These are phyloP conservation scores for Lagorchestes hirsutus DNA, from an alignment of 2,797 vertebrate genomes.

Conservation along the genomic window DNA sequence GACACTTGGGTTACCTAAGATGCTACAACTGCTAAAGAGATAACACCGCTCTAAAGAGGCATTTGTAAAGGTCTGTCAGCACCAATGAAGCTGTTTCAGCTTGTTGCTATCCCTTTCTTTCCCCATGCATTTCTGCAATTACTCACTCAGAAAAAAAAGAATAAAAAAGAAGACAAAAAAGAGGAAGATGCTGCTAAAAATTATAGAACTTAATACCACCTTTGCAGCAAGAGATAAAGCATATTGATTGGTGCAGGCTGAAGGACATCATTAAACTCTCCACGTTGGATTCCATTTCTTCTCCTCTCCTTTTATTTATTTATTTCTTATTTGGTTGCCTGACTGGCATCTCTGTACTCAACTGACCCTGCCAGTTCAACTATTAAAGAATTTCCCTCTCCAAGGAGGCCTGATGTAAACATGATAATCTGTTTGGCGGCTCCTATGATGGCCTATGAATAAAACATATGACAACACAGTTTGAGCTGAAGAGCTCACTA, in stretches of 20 bases:
- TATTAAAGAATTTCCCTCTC: conserved; percentile 93
- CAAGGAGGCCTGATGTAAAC: conserved; percentile 92
- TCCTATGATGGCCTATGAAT: conserved; percentile 91
- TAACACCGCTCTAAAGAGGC: conserved; percentile 64
- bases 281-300: conserved; percentile 83
- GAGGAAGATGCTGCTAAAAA: conserved; percentile 75
- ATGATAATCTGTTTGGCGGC: conserved; percentile 93
- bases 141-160: conserved; percentile 74
- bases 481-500: conserved; percentile 90
- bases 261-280: conserved; percentile 83
- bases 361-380: conserved; percentile 88
- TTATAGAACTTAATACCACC: conserved; percentile 84
- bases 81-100: conserved; percentile 71
- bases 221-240: conserved; percentile 85
- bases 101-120: not conserved
- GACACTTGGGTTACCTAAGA: conserved; percentile 71
- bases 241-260: conserved; percentile 88
- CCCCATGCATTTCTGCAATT: conserved; percentile 67
- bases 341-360: conserved; percentile 79
- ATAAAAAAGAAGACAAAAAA: conserved; percentile 60
- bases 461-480: conserved; percentile 91
- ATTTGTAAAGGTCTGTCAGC: conserved; percentile 77
- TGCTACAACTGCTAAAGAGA: conserved; percentile 76
- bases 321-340: conserved; percentile 82
- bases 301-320: conserved; percentile 72